A percentile compares a stretch with the other conserved stretches of the same genome.
These are phyloP conservation scores for Moxostoma hubbsi DNA, from an alignment of 2,797 vertebrate genomes.

Conservation along the genomic window DNA sequence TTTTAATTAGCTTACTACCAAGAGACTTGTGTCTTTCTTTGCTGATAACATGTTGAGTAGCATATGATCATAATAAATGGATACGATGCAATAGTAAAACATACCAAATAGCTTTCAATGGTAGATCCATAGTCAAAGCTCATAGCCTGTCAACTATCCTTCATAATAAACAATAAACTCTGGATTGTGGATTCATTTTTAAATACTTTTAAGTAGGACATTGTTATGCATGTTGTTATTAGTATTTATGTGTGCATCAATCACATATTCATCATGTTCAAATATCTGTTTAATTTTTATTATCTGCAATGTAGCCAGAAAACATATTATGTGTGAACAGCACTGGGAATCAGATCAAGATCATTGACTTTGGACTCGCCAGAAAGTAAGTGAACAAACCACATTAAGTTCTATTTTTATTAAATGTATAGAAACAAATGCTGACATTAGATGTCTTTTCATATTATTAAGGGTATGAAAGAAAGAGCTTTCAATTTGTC, in stretches of 20 bases:
- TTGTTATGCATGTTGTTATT: neutral
- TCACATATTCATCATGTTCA: neutral
- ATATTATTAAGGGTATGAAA: neutral
- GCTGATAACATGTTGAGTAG: neutral
- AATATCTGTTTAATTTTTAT: constrained; percentile 68
- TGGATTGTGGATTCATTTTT: neutral
- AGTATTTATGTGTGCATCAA: neutral
- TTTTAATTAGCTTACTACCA: constrained; percentile 20
- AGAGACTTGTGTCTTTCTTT: neutral
- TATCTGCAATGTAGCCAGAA: constrained; percentile 64
- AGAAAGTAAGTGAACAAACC: constrained; percentile 78
- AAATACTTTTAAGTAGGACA: neutral
- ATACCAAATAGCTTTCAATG: neutral
- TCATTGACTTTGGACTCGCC: constrained; percentile 90
- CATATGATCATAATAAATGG: neutral
- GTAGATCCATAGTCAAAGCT: neutral
- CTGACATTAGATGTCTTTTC: neutral
- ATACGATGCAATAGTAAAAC: neutral
- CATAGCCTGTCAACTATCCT: neutral
- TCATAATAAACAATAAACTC: neutral
- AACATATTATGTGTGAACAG: constrained; percentile 86
- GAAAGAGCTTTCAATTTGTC: neutral
- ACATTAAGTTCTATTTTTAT: neutral
- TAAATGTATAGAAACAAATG: neutral
- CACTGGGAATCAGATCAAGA: constrained; percentile 89